Evolutionary conservation across 2,113 vertebrate genomes (phyloP), one percentile per base, ranked within the genome.

Genomic region (Protobothrops mucrosquamatus): DNA sequence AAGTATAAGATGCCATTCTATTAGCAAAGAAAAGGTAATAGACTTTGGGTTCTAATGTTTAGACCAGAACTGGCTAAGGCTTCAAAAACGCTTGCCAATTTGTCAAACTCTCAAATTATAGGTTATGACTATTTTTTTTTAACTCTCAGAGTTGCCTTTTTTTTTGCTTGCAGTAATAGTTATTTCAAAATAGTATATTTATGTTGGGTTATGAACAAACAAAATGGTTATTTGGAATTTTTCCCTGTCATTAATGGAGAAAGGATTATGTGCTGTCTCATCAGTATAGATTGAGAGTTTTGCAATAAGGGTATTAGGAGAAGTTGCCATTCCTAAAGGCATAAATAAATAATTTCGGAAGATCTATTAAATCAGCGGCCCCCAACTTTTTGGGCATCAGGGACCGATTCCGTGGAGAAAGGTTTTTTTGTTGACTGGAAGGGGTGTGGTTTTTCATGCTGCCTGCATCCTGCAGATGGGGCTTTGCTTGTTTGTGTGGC

Each of bases 221-320:
- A 81, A 94, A 18, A 52, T 8, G 3, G 87, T 29, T 87, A 56
- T 56, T 93, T 81, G 46, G 59, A 55, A 52, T 93, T 91, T 93
- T 92, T 81, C 54, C 52, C 46, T 34, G 2, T 39, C 23, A 55
- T 90, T 95, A 46, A 23, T 94, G 92, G 56, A 86, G 29, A 88
- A 61, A 95, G 90, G 93, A 96, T 96, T 95, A 34, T 59, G 86
- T 94, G 94, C 29, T 91, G 95, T 96, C 94, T 94, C 87, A 95
- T 94, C 94, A 89, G 93, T 93, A 64, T 57, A 89, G n/a, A 43
- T 29, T 87, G 81, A 85, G 94, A 46, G 2, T 64, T 52, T 52
- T 94, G 94, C 90, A 54, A 46, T 94, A 56, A 55, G 93, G 91
- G 55, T 86, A 57, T 85, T 54, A 87, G 26, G 89, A 92, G 93